Conservation (phyloP, 2,888 invertebrate species). For the Herminia tarsipennalis region DNA sequence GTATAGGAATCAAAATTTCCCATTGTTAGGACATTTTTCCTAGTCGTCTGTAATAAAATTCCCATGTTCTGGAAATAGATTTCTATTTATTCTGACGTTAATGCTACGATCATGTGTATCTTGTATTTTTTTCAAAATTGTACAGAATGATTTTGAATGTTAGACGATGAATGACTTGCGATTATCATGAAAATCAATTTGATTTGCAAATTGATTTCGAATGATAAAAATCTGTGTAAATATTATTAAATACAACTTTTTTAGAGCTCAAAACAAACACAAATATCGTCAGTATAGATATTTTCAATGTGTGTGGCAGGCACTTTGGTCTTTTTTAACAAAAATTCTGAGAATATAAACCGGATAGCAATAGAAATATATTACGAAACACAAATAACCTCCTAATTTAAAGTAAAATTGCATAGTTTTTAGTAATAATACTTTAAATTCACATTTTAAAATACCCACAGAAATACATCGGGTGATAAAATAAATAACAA, state of each 20-base stretch:
- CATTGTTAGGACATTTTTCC: neutral
- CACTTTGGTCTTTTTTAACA: too few species aligned
- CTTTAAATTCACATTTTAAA: too few species aligned
- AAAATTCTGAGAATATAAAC: too few species aligned
- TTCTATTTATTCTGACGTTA: neutral
- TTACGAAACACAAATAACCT: too few species aligned
- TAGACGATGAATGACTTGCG: too few species aligned
- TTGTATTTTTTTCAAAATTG: neutral
- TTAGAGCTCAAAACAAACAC: too few species aligned
- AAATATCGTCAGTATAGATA: too few species aligned
- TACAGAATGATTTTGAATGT: neutral
- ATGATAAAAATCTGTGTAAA: neutral
- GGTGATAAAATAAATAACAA: neutral
- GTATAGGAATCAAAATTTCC: neutral
- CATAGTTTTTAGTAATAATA: neutral
- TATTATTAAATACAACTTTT: neutral
- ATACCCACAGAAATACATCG: neutral
- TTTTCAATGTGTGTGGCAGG: too few species aligned
- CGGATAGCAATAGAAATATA: too few species aligned
- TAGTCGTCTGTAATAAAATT: neutral
- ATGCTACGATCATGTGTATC: neutral
- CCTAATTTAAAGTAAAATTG: too few species aligned
- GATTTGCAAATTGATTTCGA: too few species aligned
- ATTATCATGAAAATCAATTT: neutral
- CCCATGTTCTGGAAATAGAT: neutral